phyloP scores from a whole-genome alignment of 2,888 invertebrate species.

The Agonopterix heracliana region DNA sequence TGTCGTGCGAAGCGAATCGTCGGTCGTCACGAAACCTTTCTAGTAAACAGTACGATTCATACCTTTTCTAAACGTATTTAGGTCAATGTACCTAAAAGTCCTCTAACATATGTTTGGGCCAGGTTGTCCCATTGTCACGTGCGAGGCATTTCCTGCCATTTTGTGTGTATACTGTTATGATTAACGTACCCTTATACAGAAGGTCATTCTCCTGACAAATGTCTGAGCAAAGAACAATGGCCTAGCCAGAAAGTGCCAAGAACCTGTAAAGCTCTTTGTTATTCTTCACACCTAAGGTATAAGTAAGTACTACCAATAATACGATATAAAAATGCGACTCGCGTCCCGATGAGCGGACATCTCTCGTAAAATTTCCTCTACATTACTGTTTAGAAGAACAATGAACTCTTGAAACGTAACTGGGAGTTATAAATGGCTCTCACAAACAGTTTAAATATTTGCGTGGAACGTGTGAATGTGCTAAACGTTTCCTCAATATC shows the following conservation, averaged over 20 bases:
- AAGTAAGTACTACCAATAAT: conserved; percentile 43
- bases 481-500: not conserved
- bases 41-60: not conserved
- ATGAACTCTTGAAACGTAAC: conserved; percentile 43
- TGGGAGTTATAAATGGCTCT: too few relatives aligned
- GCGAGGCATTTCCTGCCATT: conserved; percentile 50
- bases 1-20: conserved; percentile 35
- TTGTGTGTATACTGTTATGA: conserved; percentile 32
- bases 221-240: conserved; percentile 53
- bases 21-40: conserved; percentile 43
- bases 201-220: conserved; percentile 61
- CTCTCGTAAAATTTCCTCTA: conserved; percentile 61
- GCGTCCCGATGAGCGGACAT: conserved; percentile 49
- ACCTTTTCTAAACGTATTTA: not conserved
- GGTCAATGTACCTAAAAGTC: not conserved
- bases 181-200: conserved; percentile 48
- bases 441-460: conserved; percentile 1
- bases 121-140: conserved; percentile 29
- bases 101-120: not conserved
- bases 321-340: conserved; percentile 65
- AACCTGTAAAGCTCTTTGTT: conserved; percentile 57
- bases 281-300: conserved; percentile 34
- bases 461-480: conserved; percentile 4
- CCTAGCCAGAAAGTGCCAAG: conserved; percentile 52
- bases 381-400: conserved; percentile 43